Evolutionary conservation across 2,888 invertebrate species (phyloP).

Genomic region (Callimorpha dominula): DNA sequence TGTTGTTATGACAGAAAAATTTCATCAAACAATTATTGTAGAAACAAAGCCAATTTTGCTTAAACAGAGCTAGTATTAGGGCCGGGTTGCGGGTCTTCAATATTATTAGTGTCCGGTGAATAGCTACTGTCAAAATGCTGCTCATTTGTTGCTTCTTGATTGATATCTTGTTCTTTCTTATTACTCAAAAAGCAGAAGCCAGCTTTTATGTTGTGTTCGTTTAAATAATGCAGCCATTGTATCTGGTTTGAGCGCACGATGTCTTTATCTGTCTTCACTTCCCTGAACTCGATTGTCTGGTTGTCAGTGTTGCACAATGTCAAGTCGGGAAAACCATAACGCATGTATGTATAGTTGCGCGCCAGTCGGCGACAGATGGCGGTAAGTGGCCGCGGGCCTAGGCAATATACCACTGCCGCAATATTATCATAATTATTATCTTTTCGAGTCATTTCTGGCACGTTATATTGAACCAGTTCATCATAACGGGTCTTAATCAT

Average conservation of each 20-base stretch:
- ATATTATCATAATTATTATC: neutral
- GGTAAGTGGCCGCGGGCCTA: neutral
- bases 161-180: no score
- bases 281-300: conserved; percentile 1
- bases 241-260: neutral
- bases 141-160: no score
- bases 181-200: no score
- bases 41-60: no score
- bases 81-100: no score
- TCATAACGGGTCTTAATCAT: neutral
- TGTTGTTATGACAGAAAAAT: no score
- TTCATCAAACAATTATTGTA: no score
- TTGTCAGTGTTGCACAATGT: conserved; percentile 1
- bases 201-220: no score
- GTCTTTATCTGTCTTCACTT: conserved; percentile 7
- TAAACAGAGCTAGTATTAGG: no score
- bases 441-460: neutral
- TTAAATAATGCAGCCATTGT: conserved; percentile 8
- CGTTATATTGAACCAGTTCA: neutral
- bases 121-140: no score
- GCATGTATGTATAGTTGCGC: conserved; percentile 2
- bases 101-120: no score
- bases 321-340: conserved; percentile 4
- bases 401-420: neutral
- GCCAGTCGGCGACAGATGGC: conserved; percentile 13